Percentiles rank a stretch among this genome's conserved stretches.
phyloP scores from a whole-genome alignment of 2,797 vertebrate genomes.

The Amblyopsis hoosieri region DNA sequence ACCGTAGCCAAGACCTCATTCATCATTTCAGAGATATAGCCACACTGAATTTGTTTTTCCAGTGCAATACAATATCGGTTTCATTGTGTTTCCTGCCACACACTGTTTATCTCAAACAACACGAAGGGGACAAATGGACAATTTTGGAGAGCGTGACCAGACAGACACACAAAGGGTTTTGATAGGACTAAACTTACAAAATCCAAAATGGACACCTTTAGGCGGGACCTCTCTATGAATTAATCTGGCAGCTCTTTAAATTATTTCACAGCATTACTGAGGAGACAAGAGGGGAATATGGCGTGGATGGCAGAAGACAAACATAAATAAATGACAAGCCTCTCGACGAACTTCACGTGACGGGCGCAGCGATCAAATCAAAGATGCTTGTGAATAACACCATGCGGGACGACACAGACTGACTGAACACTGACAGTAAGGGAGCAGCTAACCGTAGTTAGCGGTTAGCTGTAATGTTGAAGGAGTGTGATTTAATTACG shows the following conservation, averaged over 20 bases:
- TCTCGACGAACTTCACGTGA: constrained; percentile 54
- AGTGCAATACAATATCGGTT: constrained; percentile 46
- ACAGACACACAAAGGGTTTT: constrained; percentile 40
- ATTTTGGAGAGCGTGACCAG: constrained; percentile 31
- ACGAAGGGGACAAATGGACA: constrained; percentile 44
- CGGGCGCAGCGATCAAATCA: constrained; percentile 44
- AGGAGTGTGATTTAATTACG: constrained; percentile 69
- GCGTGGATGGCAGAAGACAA: constrained; percentile 11
- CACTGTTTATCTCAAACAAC: constrained; percentile 62
- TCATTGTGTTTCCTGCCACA: constrained; percentile 63
- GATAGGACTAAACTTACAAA: constrained; percentile 44
- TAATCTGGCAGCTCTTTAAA: constrained; percentile 41
- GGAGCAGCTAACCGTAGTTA: constrained; percentile 40
- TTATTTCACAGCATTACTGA: constrained; percentile 41
- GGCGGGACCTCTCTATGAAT: constrained; percentile 20
- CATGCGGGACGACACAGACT: no score
- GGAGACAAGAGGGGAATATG: constrained; percentile 4
- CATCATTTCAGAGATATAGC: constrained; percentile 24
- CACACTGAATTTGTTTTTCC: constrained; percentile 31
- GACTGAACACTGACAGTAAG: constrained; percentile 15
- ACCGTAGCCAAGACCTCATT: constrained; percentile 10
- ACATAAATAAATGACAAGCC: constrained; percentile 62
- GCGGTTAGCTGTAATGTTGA: constrained; percentile 58
- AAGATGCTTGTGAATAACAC: constrained; percentile 19
- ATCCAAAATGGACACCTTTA: constrained; percentile 48